Percentiles rank a stretch among this genome's conserved stretches.
These are phyloP conservation scores for Urosaurus nigricauda DNA, from an alignment of 2,797 vertebrate genomes.

Conservation along the genomic window DNA sequence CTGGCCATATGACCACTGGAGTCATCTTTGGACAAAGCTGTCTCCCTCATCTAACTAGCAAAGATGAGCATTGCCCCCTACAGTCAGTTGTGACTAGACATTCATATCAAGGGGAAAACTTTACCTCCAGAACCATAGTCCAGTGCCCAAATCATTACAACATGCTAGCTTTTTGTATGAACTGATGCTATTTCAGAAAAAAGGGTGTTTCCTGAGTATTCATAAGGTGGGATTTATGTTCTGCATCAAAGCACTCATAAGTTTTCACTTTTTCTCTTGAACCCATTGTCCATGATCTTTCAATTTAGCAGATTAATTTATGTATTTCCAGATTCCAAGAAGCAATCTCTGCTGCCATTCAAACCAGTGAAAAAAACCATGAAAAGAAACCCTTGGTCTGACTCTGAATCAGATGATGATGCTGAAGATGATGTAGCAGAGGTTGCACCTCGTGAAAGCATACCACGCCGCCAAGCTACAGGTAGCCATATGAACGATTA, in stretches of 20 bases:
- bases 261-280: neutral
- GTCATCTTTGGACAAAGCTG: too few relatives aligned
- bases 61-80: too few relatives aligned
- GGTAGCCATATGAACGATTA: conserved; percentile 73
- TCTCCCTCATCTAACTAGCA: too few relatives aligned
- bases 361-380: conserved; percentile 83
- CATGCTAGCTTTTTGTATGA: too few relatives aligned
- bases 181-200: too few relatives aligned
- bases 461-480: conserved; percentile 78
- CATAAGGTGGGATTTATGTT: neutral
- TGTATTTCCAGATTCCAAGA: conserved; percentile 75
- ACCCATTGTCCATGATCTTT: neutral
- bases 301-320: conserved; percentile 36
- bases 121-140: too few relatives aligned
- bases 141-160: too few relatives aligned
- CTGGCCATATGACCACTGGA: too few relatives aligned
- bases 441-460: conserved; percentile 73
- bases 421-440: conserved; percentile 58
- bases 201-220: neutral
- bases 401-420: conserved; percentile 75
- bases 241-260: neutral
- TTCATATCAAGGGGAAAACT: too few relatives aligned
- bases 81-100: too few relatives aligned
- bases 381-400: conserved; percentile 85
- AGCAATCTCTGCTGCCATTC: conserved; percentile 90